A percentile compares a stretch with the other conserved stretches of the same genome.
phyloP scores from a whole-genome alignment of 2,888 invertebrate genomes.

The Clunio marinus region DNA sequence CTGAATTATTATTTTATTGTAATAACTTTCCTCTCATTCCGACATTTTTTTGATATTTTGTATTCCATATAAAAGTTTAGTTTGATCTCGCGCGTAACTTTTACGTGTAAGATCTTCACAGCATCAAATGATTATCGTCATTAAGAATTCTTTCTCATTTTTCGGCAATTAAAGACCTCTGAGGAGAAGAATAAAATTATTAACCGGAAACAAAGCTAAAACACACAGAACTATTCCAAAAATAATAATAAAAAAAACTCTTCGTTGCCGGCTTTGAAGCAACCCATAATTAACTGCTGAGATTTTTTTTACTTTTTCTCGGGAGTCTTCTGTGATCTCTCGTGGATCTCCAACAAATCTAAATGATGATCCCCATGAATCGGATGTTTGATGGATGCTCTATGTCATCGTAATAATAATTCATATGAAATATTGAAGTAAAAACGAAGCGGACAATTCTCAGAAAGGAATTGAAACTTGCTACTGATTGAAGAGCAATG shows the following conservation, averaged over 20 bases:
- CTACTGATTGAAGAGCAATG: too few relatives aligned
- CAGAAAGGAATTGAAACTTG: neutral
- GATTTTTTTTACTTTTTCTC: conserved; percentile 9
- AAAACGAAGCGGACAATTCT: neutral
- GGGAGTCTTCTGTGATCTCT: neutral
- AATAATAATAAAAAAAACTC: neutral
- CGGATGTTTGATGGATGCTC: neutral
- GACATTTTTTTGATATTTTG: neutral
- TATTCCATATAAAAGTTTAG: neutral
- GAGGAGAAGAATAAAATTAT: neutral
- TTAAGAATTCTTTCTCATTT: conserved; percentile 6
- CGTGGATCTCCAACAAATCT: too few relatives aligned
- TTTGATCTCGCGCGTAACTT: neutral
- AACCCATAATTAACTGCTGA: conserved; percentile 33
- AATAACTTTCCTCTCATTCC: neutral
- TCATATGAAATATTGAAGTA: too few relatives aligned
- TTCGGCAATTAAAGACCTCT: conserved; percentile 21
- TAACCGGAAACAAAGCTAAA: conserved; percentile 34
- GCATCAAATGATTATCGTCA: conserved; percentile 7
- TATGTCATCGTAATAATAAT: conserved; percentile 16
- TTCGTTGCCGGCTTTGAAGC: neutral
- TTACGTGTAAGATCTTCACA: neutral
- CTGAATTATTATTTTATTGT: conserved; percentile 1
- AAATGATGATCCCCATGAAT: neutral
- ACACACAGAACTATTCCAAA: conserved; percentile 29